Evolutionary conservation across 2,113 vertebrate genomes (phyloP), one percentile per base, ranked within the genome.

Genomic region (Lutjanus erythropterus): DNA sequence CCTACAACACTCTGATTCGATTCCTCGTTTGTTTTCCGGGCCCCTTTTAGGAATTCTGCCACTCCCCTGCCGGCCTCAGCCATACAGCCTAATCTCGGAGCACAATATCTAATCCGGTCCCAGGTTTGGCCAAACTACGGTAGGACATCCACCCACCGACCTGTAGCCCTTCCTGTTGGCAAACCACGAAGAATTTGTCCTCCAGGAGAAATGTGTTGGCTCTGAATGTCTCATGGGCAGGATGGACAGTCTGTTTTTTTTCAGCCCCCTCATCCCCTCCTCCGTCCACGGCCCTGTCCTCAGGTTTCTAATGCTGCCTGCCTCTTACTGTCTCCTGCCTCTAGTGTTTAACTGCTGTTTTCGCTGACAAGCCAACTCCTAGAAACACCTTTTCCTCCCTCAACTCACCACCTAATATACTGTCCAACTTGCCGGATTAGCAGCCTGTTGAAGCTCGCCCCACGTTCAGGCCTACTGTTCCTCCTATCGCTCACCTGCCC

Each of bases 161-260:
- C 58, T 56, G 75, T 41, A 72, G 84, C 75, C 68, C 49, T 12
- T 61, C 44, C 27, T 74, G 35, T 61, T 55, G 58, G 58, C 41
- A 33, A 67, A 47, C 31, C 42, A 68, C 35, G 60, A 76, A 58
- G 46, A 71, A 71, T 71, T 65, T 50, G 58, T 78, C 62, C 29
- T 71, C 14, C 25, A 66, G 66, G 55, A 29, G 42, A 79, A 42
- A 69, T 10, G 27, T 41, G 33, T 62, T 50, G 41, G 78, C 65
- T 81, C 64, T 79, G 83, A 89, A 89, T 92, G 86, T 87, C 39
- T 82, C 3, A 58, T 66, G 62, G 71, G 60, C 39, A 76, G 62
- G 25, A 47, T 60, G 39, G 52, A 29, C 15, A 25, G 18, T 25
- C 25, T n/a, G 9, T 46, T 29, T 37, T 69, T 42, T 31, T 3